These are phyloP conservation scores for Eristalis tenax DNA, from an alignment of 2,888 invertebrate species.

Conservation along the genomic window DNA sequence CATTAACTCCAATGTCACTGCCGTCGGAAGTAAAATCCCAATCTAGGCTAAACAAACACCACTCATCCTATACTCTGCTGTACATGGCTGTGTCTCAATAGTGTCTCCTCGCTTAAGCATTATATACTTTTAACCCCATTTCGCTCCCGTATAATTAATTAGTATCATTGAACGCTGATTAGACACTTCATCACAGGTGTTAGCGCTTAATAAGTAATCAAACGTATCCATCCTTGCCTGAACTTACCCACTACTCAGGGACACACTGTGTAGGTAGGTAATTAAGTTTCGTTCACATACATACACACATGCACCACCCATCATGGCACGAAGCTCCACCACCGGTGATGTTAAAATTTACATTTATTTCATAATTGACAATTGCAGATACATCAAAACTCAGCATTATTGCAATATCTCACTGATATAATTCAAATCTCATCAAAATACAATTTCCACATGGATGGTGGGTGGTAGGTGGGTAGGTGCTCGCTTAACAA, in stretches of 20 bases:
- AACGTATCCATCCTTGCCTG: neutral
- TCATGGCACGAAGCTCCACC: neutral
- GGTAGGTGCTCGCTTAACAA: neutral
- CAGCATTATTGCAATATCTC: neutral
- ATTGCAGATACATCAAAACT: neutral
- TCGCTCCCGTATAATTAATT: neutral
- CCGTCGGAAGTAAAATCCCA: neutral
- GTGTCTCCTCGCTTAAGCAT: neutral
- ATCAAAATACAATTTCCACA: slow-evolving; percentile 16
- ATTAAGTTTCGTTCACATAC: neutral
- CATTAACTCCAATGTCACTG: neutral
- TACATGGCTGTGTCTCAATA: neutral
- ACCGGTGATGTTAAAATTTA: neutral
- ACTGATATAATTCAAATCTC: slow-evolving; percentile 2
- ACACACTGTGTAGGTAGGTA: neutral
- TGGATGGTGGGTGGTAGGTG: neutral
- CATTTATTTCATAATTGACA: neutral
- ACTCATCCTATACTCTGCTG: neutral
- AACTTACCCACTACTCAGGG: neutral
- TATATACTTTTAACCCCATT: neutral
- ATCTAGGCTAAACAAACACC: neutral
- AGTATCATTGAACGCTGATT: neutral
- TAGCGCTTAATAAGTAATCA: slow-evolving; percentile 1
- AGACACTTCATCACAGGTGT: slow-evolving; percentile 1
- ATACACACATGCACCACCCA: neutral